phyloP scores from a whole-genome alignment of 2,797 vertebrate genomes.

The Chiloscyllium punctatum region DNA sequence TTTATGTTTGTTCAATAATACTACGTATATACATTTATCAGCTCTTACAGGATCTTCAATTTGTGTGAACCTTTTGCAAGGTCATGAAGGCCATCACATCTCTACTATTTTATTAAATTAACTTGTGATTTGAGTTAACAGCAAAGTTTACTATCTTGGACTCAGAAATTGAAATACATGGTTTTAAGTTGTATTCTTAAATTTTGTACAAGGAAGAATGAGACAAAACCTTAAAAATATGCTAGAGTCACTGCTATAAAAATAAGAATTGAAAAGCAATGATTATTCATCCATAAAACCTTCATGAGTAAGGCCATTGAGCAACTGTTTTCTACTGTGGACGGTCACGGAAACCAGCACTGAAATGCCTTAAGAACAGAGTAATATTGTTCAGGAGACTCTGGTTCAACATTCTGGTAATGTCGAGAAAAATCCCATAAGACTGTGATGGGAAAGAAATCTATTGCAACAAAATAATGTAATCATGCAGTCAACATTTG shows the following conservation, averaged over 20 bases:
- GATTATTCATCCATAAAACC: not conserved
- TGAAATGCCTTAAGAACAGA: not conserved
- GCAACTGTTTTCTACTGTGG: not conserved
- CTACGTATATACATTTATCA: not conserved
- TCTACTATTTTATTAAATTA: not conserved
- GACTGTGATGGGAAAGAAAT: not conserved
- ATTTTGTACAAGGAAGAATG: not conserved
- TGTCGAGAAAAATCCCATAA: not conserved
- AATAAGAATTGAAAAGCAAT: not conserved
- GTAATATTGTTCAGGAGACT: not conserved
- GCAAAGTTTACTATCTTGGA: not conserved
- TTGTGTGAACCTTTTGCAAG: not conserved
- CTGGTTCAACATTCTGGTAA: not conserved
- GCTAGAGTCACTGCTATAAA: not conserved
- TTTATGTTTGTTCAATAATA: not conserved
- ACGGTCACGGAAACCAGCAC: not conserved
- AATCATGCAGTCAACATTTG: not conserved
- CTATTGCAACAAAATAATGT: not conserved
- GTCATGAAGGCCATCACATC: not conserved
- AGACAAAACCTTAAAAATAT: not conserved
- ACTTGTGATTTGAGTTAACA: not conserved
- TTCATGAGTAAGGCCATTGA: not conserved
- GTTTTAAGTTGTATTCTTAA: not conserved
- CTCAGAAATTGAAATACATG: not conserved
- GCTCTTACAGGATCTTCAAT: not conserved